phyloP scores from a whole-genome alignment of 1,140 invertebrate genomes.

The Solen grandis region DNA sequence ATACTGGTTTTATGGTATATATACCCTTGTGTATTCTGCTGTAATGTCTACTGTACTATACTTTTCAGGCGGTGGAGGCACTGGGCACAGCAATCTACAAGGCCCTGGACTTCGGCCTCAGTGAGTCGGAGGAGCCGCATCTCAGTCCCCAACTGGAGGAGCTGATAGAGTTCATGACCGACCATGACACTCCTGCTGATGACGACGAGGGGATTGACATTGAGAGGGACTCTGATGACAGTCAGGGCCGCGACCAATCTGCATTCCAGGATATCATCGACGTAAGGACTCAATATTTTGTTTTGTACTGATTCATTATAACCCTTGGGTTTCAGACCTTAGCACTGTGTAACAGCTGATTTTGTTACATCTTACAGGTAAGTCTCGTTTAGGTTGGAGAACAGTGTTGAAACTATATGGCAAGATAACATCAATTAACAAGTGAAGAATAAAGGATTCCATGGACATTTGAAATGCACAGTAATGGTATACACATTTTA shows the following conservation, averaged over 20 bases:
- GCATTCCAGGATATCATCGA: slow-evolving; percentile 76
- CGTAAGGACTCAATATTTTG: too few species aligned
- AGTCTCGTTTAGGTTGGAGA: too few species aligned
- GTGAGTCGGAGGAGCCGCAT: slow-evolving; percentile 90
- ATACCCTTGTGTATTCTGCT: not conserved
- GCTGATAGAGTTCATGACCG: slow-evolving; percentile 91
- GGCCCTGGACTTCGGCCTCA: slow-evolving; percentile 92
- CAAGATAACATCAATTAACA: too few species aligned
- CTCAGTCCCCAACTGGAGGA: slow-evolving; percentile 92
- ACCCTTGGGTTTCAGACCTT: too few species aligned
- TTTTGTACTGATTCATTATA: too few species aligned
- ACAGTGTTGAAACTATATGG: too few species aligned
- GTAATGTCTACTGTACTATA: not conserved
- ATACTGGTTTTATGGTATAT: not conserved
- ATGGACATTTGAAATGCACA: too few species aligned
- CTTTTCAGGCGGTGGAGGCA: slow-evolving; percentile 88
- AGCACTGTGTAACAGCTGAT: too few species aligned
- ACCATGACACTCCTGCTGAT: slow-evolving; percentile 63
- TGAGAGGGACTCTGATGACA: slow-evolving; percentile 70
- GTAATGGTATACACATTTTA: too few species aligned
- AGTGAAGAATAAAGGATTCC: too few species aligned
- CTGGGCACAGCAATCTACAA: slow-evolving; percentile 91
- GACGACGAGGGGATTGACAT: slow-evolving; percentile 79
- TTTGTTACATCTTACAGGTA: too few species aligned
- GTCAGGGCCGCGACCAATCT: slow-evolving; percentile 62